phyloP scores from a whole-genome alignment of 2,888 invertebrate genomes.

The Macrosiphum euphorbiae region DNA sequence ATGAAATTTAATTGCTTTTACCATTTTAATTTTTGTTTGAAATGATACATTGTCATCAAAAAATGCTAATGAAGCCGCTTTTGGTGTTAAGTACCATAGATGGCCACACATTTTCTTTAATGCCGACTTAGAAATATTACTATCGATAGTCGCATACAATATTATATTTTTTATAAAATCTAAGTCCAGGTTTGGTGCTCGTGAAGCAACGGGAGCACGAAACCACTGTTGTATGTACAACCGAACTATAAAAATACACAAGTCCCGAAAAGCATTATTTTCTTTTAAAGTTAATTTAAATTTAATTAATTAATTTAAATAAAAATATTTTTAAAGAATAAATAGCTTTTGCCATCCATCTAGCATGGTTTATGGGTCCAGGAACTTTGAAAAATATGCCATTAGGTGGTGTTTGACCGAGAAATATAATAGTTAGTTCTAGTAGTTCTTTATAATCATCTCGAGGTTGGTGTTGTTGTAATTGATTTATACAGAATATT shows the following conservation, averaged over 20 bases:
- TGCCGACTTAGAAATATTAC: not conserved
- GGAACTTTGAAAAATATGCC: not conserved
- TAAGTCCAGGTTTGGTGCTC: not conserved
- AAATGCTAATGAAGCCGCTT: conserved; percentile 19
- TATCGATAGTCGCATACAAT: not conserved
- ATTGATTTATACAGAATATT: conserved; percentile 24
- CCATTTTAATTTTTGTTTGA: not conserved
- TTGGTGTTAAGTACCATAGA: conserved; percentile 17
- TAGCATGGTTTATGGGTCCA: not conserved
- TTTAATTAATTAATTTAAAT: too few species aligned
- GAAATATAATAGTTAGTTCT: conserved; percentile 18
- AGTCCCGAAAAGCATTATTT: not conserved
- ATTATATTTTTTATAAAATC: not conserved
- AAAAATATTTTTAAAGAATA: too few species aligned
- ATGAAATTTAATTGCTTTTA: not conserved
- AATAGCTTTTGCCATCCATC: not conserved
- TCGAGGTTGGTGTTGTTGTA: not conserved
- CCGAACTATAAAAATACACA: not conserved
- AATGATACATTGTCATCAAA: not conserved
- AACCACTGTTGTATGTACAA: not conserved
- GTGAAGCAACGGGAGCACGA: not conserved
- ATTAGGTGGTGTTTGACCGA: not conserved
- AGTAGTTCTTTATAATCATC: not conserved
- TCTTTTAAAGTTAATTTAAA: too few species aligned
- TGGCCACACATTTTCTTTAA: conserved; percentile 3